Percentiles rank a stretch among this genome's conserved stretches.
These are phyloP conservation scores for Drosophila pullipes DNA, from an alignment of 2,888 invertebrate genomes.

Conservation along the genomic window DNA sequence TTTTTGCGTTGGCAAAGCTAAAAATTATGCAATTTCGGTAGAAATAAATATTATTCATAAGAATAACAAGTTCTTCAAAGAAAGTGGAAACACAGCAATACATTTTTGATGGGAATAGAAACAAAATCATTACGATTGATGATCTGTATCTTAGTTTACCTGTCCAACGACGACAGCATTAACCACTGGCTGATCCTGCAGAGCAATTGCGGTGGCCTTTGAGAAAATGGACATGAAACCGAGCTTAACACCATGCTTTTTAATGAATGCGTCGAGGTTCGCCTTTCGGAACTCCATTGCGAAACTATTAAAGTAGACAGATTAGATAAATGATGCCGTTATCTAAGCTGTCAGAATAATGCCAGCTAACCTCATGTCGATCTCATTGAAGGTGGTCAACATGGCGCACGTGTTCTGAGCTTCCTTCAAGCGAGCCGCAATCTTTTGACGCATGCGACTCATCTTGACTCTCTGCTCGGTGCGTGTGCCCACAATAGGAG, in stretches of 20 bases:
- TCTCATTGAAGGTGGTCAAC: conserved; percentile 99
- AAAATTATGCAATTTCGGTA: neutral
- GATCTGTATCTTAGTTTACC: conserved; percentile 54
- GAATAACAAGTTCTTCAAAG: neutral
- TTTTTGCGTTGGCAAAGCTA: too few species aligned
- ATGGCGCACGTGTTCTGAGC: conserved; percentile 99
- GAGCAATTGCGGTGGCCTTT: conserved; percentile 96
- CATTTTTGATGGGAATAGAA: neutral
- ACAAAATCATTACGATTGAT: neutral
- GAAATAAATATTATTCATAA: neutral
- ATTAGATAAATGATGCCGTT: neutral
- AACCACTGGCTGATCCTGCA: conserved; percentile 97
- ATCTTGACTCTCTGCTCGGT: conserved; percentile 98
- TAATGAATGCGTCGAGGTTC: conserved; percentile 95
- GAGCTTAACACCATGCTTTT: conserved; percentile 97
- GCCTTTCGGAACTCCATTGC: conserved; percentile 97
- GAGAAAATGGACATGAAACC: conserved; percentile 99
- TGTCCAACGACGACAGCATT: conserved; percentile 98
- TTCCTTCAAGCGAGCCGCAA: conserved; percentile 97
- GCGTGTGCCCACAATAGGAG: conserved; percentile 94
- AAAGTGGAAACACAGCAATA: neutral
- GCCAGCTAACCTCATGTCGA: conserved; percentile 92
- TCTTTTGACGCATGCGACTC: conserved; percentile 98
- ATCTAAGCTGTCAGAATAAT: neutral
- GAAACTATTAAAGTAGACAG: conserved; percentile 87